Evolutionary conservation across 2,113 vertebrate genomes (phyloP).

Genomic region (Caracal caracal): DNA sequence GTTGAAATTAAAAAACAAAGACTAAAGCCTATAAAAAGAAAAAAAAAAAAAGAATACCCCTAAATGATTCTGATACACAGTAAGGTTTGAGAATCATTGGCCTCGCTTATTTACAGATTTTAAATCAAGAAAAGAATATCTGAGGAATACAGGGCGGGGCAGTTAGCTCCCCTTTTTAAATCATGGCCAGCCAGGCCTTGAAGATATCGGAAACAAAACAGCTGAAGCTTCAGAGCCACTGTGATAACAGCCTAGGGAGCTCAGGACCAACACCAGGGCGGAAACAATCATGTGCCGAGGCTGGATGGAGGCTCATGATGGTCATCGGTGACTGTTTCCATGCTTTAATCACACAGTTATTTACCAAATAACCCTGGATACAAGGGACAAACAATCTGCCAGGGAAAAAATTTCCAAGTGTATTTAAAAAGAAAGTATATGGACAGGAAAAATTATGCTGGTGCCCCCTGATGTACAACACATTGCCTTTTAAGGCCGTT

Average conservation of each 20-base stretch:
- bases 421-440: constrained; percentile 77
- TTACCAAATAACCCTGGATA: constrained; percentile 81
- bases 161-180: constrained; percentile 63
- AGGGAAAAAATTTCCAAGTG: constrained; percentile 84
- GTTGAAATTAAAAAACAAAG: too few species aligned
- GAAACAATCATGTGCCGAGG: constrained; percentile 56
- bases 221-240: constrained; percentile 43
- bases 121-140: constrained; percentile 42
- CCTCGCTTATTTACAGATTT: constrained; percentile 61
- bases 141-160: constrained; percentile 65
- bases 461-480: constrained; percentile 73
- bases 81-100: neutral
- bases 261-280: constrained; percentile 56
- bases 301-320: constrained; percentile 65
- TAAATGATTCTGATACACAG: neutral
- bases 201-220: constrained; percentile 73
- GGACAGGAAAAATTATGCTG: constrained; percentile 68
- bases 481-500: constrained; percentile 79
- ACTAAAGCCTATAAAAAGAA: too few species aligned
- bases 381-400: constrained; percentile 78
- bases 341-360: constrained; percentile 79
- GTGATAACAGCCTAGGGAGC: constrained; percentile 54
- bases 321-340: constrained; percentile 55
- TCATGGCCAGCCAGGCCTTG: constrained; percentile 57
- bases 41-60: neutral